Conservation (phyloP, 2,797 vertebrate species). For the Neostethus bicornis region DNA sequence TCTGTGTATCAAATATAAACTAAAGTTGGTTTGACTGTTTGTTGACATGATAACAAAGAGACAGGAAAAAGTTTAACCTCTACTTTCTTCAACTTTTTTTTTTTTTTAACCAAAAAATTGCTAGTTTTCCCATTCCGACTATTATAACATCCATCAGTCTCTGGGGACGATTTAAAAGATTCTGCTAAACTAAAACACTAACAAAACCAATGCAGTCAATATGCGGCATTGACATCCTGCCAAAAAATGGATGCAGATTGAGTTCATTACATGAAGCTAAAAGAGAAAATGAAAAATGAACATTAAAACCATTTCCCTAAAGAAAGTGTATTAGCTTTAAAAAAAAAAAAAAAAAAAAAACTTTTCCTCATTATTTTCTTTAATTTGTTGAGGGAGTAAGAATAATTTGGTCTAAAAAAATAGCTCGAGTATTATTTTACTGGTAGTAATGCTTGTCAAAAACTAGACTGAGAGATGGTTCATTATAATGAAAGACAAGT, state of each 20-base stretch:
- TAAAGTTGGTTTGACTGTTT: not conserved
- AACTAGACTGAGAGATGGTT: conserved; percentile 20
- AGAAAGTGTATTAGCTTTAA: too few species aligned
- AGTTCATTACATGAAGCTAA: conserved; percentile 36
- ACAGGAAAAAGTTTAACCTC: too few species aligned
- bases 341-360: too few species aligned
- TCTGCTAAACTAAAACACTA: conserved; percentile 19
- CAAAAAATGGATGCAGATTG: conserved; percentile 38
- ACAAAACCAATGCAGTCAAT: conserved; percentile 41
- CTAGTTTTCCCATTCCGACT: conserved; percentile 8
- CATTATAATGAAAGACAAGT: conserved; percentile 33
- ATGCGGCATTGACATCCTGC: conserved; percentile 26
- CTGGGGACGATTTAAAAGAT: conserved; percentile 18
- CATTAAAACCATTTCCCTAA: conserved; percentile 1
- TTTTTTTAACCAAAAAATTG: not conserved
- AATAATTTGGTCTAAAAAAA: conserved; percentile 33
- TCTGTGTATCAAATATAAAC: not conserved
- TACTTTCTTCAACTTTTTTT: too few species aligned
- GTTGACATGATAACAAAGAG: too few species aligned
- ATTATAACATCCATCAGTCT: conserved; percentile 29
- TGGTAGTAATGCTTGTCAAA: conserved; percentile 30
- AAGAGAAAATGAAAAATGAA: too few species aligned
- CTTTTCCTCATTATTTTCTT: conserved; percentile 5
- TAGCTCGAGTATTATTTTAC: conserved; percentile 12
- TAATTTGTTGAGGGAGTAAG: conserved; percentile 17